These are phyloP conservation scores for Rhopalosiphum maidis DNA, from an alignment of 1,140 invertebrate species.

Conservation along the genomic window DNA sequence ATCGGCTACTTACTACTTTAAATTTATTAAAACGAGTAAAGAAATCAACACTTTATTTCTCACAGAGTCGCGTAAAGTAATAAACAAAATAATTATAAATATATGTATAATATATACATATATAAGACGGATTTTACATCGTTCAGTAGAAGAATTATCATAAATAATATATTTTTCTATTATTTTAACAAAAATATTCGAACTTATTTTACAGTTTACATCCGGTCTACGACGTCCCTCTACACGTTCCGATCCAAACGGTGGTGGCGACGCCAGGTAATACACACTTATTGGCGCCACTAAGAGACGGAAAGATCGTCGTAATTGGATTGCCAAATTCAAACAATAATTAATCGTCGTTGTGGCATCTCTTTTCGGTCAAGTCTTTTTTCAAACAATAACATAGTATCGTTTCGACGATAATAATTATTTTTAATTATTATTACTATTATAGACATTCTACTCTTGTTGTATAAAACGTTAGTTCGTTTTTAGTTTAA, in stretches of 20 bases:
- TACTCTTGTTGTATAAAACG: slow-evolving; percentile 1
- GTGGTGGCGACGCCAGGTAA: slow-evolving; percentile 68
- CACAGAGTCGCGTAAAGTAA: no score
- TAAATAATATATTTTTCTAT: not conserved
- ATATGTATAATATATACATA: no score
- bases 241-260: slow-evolving; percentile 69
- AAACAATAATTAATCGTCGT: slow-evolving; percentile 13
- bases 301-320: slow-evolving; percentile 70
- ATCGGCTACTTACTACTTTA: no score
- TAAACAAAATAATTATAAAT: no score
- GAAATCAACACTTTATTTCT: no score
- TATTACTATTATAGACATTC: not conserved
- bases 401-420: not conserved
- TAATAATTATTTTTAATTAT: not conserved
- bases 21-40: no score
- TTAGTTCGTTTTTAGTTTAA: not conserved
- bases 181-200: not conserved
- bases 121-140: no score
- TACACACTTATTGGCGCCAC: slow-evolving; percentile 69
- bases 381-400: not conserved
- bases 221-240: slow-evolving; percentile 66
- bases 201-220: slow-evolving; percentile 63
- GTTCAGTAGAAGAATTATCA: no score
- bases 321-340: slow-evolving; percentile 64
- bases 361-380: not conserved